phyloP scores from a whole-genome alignment of 2,113 vertebrate species.

The Anser cygnoides region DNA sequence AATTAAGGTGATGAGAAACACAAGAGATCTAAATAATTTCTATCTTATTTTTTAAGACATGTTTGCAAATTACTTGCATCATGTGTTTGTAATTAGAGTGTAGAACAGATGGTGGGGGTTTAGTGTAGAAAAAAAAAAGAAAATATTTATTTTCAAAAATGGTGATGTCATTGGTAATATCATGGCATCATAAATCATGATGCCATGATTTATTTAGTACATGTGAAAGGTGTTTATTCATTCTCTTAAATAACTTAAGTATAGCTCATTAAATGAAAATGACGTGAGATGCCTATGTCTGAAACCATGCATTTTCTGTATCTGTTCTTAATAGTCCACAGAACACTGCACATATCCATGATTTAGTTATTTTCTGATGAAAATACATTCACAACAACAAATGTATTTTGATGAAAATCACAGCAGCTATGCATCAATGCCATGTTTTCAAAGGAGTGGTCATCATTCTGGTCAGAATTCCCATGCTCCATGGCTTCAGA shows the following conservation, averaged over 20 bases:
- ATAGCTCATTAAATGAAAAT: not conserved
- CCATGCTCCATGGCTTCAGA: not conserved
- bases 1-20: not conserved
- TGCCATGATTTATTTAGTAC: not conserved
- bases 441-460: not conserved
- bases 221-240: not conserved
- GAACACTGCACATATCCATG: not conserved
- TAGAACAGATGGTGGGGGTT: constrained; percentile 31
- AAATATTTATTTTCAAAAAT: constrained; percentile 29
- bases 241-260: not conserved
- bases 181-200: too few species aligned
- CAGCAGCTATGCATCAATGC: not conserved
- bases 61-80: not conserved
- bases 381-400: not conserved
- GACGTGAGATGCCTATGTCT: not conserved
- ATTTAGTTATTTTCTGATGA: not conserved
- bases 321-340: not conserved
- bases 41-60: not conserved
- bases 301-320: not conserved
- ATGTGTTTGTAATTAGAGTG: constrained; percentile 11
- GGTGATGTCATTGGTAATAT: not conserved
- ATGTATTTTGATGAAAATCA: not conserved
- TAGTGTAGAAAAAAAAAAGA: constrained; percentile 8
- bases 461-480: not conserved
- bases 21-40: not conserved